Base-by-base conservation (phyloP, 1,140 invertebrate species). In the Arctopsyche grandis region DNA sequence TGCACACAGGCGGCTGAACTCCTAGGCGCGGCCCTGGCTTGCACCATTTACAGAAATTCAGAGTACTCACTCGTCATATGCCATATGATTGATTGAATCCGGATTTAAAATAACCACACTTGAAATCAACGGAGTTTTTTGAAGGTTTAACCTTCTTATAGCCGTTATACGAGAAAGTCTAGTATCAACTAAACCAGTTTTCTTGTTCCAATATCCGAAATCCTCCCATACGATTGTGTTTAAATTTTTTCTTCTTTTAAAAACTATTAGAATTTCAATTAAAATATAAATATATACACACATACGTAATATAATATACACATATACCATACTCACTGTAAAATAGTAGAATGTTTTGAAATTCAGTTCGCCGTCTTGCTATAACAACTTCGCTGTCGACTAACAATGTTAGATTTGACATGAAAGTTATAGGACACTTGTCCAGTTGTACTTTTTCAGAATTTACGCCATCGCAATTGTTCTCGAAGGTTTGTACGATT, bases 41-140 rank as follows among this genome's bases (percentile, higher is more conserved):
- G 16, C 12, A 14, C 12, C 10, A 52, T 52, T 5, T 52, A 52
- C 48, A 14, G 3, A 52, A 3, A 66, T 29, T 1, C 5, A 9
- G 26, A 38, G 1, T 66, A 66, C 58, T 60, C n/a, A 60, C 63
- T 24, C 81, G 84, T 89, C 90, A 85, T 92, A 91, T 5, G 86
- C 87, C 52, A 92, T 84, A 84, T 92, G 91, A 80, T 91, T 87
- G 10, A 91, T 85, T 22, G 90, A 90, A 77, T 91, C 87, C 26
- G 89, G 89, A 83, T 92, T 84, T 5, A 91, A 91, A 1, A 92
- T 84, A 0, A 91, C 90, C 58, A 89, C 86, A 74, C 87, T 88
- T 43, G 88, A 86, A 10, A 83, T 86, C 66, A 91, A 84, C 78
- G 84, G 78, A 78, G 83, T 84, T 66, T 83, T 82, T n/a, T 84